A percentile compares a stretch with the other conserved stretches of the same genome.
These are phyloP conservation scores for Calyptomena viridis DNA, from an alignment of 2,113 vertebrate genomes.

Conservation along the genomic window DNA sequence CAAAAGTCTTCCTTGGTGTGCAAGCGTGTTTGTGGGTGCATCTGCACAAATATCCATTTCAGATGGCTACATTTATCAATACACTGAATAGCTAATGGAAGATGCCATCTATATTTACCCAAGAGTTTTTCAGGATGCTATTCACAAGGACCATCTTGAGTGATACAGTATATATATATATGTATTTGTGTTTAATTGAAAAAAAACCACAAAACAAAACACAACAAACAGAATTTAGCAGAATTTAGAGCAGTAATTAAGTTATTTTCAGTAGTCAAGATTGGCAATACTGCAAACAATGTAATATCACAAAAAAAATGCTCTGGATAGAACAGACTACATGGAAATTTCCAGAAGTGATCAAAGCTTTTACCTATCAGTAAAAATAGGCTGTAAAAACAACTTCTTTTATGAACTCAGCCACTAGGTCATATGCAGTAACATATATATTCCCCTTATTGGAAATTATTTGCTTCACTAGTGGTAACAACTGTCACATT, in stretches of 20 bases:
- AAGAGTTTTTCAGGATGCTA: not conserved
- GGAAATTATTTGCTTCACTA: not conserved
- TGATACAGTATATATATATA: not conserved
- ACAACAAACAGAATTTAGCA: not conserved
- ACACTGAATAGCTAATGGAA: not conserved
- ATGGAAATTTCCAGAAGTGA: not conserved
- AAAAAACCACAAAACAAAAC: not conserved
- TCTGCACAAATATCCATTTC: not conserved
- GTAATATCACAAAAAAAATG: not conserved
- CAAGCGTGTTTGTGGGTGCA: not conserved
- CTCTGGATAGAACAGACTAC: not conserved
- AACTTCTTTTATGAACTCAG: not conserved
- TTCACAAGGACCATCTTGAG: not conserved
- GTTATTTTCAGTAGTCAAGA: not conserved
- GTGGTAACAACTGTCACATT: not conserved
- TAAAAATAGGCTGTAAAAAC: not conserved
- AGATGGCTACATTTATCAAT: not conserved
- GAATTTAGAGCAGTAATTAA: not conserved
- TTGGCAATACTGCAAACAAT: not conserved
- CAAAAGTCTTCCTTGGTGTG: not conserved
- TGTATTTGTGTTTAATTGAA: not conserved
- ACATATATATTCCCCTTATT: not conserved
- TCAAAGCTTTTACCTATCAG: not conserved
- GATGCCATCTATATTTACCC: not conserved
- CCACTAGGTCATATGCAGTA: not conserved